phyloP scores from a whole-genome alignment of 2,113 vertebrate genomes.

The Oreocharis arfaki region DNA sequence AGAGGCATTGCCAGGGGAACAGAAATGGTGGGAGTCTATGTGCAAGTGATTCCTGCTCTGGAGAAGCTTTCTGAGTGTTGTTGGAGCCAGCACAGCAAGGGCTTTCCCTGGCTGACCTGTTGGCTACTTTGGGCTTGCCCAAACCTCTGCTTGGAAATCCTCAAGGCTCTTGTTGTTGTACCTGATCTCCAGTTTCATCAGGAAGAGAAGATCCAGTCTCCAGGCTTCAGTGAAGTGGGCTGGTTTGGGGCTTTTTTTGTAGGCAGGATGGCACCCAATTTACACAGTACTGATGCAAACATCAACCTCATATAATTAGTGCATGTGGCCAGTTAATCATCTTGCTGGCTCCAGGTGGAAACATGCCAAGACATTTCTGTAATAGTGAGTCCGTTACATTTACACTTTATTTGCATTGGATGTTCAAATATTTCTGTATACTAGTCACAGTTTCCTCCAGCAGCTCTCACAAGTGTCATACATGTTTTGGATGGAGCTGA shows the following conservation, averaged over 20 bases:
- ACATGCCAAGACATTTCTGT: background rate
- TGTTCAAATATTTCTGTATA: conserved; percentile 35
- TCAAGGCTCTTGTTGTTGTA: background rate
- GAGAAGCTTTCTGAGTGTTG: background rate
- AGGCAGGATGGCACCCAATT: background rate
- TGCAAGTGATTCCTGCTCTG: background rate
- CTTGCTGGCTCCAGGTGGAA: background rate
- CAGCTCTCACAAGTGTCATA: background rate
- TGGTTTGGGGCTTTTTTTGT: background rate
- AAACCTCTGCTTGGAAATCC: background rate
- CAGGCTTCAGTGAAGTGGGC: background rate
- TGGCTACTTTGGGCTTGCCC: background rate
- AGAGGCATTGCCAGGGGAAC: background rate
- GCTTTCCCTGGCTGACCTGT: background rate
- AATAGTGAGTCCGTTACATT: conserved; percentile 2
- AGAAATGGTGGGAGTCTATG: background rate
- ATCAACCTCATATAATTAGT: background rate
- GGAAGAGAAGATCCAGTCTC: background rate
- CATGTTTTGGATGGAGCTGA: background rate
- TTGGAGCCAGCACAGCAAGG: background rate
- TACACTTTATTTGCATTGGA: conserved; percentile 14
- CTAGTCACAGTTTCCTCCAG: background rate
- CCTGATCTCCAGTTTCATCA: background rate
- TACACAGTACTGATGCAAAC: background rate
- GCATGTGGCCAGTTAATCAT: conserved; percentile 10